These are phyloP conservation scores for Lordiphosa fenestrarum DNA, from an alignment of 2,888 invertebrate species.

Conservation along the genomic window DNA sequence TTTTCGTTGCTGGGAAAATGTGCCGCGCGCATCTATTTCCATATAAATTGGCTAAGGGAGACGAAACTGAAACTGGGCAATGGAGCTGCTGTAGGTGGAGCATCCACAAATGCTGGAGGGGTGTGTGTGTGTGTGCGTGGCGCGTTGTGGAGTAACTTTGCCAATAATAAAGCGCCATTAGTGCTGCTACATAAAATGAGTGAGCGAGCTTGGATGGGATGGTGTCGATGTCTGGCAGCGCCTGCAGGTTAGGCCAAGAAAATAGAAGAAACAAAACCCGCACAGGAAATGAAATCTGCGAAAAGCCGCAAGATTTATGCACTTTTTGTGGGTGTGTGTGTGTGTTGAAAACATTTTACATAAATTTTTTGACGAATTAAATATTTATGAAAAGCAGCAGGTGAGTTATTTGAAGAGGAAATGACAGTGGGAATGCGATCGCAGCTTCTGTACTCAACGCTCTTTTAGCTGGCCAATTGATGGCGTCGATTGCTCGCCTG, in stretches of 20 bases:
- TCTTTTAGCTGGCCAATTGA: too few relatives aligned
- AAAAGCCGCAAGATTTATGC: constrained; percentile 22
- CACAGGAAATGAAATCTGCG: constrained; percentile 12
- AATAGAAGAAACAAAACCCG: constrained; percentile 8
- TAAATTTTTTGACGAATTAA: neutral
- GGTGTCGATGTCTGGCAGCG: neutral
- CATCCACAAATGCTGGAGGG: constrained; percentile 44
- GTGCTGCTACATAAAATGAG: constrained; percentile 73
- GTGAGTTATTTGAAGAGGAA: too few relatives aligned
- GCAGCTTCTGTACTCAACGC: too few relatives aligned
- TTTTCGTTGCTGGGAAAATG: constrained; percentile 59
- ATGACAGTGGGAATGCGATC: too few relatives aligned
- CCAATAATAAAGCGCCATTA: constrained; percentile 76
- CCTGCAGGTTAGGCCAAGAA: constrained; percentile 17
- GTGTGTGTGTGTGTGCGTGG: constrained; percentile 17
- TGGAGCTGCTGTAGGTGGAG: constrained; percentile 24
- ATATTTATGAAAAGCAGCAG: too few relatives aligned
- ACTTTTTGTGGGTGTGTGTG: constrained; percentile 12
- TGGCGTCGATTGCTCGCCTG: too few relatives aligned
- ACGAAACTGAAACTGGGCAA: neutral
- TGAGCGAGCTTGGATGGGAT: constrained; percentile 5
- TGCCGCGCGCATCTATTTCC: constrained; percentile 72
- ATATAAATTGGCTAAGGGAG: constrained; percentile 69
- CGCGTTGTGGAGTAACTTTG: constrained; percentile 57
- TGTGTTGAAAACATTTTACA: neutral